Percentiles rank a stretch among this genome's conserved stretches.
Evolutionary conservation across 2,113 vertebrate genomes (phyloP).

Genomic region (Protomyctophum bolini): DNA sequence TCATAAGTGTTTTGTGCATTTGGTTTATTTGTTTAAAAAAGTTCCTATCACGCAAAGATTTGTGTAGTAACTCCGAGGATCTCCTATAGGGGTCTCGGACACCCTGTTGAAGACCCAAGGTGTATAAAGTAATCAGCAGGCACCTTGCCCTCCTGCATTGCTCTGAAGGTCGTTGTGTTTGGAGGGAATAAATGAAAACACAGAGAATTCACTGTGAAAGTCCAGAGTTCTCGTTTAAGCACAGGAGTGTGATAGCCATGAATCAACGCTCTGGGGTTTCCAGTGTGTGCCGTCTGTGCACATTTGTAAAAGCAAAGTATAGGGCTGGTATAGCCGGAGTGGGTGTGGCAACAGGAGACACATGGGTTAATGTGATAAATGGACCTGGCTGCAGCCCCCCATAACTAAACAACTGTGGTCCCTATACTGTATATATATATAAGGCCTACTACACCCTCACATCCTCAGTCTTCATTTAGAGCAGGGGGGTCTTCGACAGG

Average conservation of each 20-base stretch:
- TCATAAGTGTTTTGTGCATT: too few relatives aligned
- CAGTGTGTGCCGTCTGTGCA: slow-evolving; percentile 38
- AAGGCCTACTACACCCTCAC: too few relatives aligned
- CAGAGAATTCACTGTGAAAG: not conserved
- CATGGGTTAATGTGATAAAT: slow-evolving; percentile 62
- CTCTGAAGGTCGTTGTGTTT: slow-evolving; percentile 43
- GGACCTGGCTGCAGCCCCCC: slow-evolving; percentile 37
- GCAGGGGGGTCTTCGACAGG: too few relatives aligned
- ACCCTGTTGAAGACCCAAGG: not conserved
- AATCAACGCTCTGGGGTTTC: too few relatives aligned
- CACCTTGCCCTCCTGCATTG: not conserved
- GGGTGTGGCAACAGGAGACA: slow-evolving; percentile 24
- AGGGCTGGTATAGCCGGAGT: slow-evolving; percentile 27
- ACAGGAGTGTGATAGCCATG: slow-evolving; percentile 14
- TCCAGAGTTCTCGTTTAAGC: too few relatives aligned
- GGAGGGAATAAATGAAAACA: slow-evolving; percentile 25
- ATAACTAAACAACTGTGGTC: slow-evolving; percentile 37
- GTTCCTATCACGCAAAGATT: too few relatives aligned
- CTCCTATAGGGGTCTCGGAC: too few relatives aligned
- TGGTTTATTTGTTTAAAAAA: too few relatives aligned
- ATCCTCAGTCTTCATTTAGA: too few relatives aligned
- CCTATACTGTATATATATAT: too few relatives aligned
- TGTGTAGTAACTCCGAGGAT: too few relatives aligned
- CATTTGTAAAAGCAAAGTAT: slow-evolving; percentile 45
- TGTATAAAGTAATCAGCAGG: slow-evolving; percentile 6